Base-by-base conservation (phyloP, 2,888 invertebrate genomes). In the Miltochrista miniata region DNA sequence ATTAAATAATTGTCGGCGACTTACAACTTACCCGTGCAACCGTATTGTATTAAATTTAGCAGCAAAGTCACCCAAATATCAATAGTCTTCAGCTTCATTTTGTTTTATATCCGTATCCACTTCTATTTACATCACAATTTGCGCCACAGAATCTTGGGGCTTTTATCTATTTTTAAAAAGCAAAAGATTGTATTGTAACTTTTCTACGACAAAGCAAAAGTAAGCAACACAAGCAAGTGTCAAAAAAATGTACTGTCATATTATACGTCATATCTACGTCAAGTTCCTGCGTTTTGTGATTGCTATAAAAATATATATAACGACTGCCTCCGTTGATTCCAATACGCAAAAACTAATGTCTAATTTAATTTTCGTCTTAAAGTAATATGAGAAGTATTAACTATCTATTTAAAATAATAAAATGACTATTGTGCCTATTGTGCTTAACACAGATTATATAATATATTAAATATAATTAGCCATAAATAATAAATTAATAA, bases 1-100 rank as follows among this genome's bases (percentile, higher is more conserved):
- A 91, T 91, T 91, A 90, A 87, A 90, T 91, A 89, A 91, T 90
- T 78, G 90, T 80, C 71, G 68, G 63, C 59, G 61, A 66, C 55
- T 68, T 64, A 61, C 68, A 80, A 85, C 90, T 89, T 84, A 91
- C 91, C 89, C 70, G 79, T 68, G 69, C 72, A 79, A 60, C 79
- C 77, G 74, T 76, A 81, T 61, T 83, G 84, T 56, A 86, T 63
- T 51, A 87, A 61, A 73, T 86, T 81, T 57, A 90, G 59, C 64
- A 85, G 64, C 66, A 90, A 68, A 44, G 83, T 74, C 38, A 76
- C 76, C 56, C 85, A 59, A 56, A 86, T 71, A 58, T 90, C 82
- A 48, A 75, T 65, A 50, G 64, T 65, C 71, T 73, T 83, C 38
- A 84, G 56, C 51, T 70, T 84, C 86, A 89, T 89, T 56, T 60